Evolutionary conservation across 2,797 vertebrate species (phyloP).

Genomic region (Morelia viridis): DNA sequence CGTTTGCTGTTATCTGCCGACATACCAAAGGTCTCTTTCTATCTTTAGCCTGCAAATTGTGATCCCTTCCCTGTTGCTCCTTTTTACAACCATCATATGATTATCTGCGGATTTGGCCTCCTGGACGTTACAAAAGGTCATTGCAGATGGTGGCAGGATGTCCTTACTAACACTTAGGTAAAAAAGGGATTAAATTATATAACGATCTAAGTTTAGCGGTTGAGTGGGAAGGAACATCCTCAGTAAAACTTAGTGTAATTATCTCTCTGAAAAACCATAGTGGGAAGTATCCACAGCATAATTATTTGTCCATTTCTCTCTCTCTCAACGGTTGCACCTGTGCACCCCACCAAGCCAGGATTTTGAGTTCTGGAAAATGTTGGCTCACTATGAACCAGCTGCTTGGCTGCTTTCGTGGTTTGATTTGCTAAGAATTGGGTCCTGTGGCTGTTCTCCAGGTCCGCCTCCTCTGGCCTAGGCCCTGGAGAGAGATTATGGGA

Average conservation of each 20-base stretch:
- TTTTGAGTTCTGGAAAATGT: background rate
- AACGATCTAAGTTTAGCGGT: conserved; percentile 22
- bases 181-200: conserved; percentile 36
- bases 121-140: conserved; percentile 49
- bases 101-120: conserved; percentile 36
- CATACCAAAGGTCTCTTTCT: conserved; percentile 41
- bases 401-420: background rate
- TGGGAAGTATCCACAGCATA: background rate
- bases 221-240: background rate
- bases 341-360: background rate
- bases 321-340: background rate
- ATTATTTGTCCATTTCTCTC: background rate
- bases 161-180: conserved; percentile 46
- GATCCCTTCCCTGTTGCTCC: background rate
- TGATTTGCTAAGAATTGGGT: background rate
- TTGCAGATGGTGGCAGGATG: conserved; percentile 23
- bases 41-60: conserved; percentile 55
- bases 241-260: background rate
- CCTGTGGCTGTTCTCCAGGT: background rate
- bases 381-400: background rate
- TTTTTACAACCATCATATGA: conserved; percentile 61
- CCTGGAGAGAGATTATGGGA: background rate
- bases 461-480: background rate
- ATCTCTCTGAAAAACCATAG: background rate
- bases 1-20: conserved; percentile 33